Conservation (phyloP, 2,888 invertebrate genomes). For the Caenorhabditis panamensis region DNA sequence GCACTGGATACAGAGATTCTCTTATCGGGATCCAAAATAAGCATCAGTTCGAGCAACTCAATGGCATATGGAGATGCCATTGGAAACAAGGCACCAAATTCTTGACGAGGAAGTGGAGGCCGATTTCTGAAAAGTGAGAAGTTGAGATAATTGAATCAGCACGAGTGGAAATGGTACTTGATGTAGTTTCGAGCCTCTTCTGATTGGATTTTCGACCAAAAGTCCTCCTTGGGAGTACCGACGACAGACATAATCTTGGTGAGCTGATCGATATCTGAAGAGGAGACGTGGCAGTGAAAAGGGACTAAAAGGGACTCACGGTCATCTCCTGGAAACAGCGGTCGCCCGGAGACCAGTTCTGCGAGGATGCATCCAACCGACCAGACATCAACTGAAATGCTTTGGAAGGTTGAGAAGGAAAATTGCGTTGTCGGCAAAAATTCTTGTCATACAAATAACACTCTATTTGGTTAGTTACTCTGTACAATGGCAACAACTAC, state of each 20-base stretch:
- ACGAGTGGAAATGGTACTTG: slow-evolving; percentile 31
- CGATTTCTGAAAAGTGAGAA: slow-evolving; percentile 60
- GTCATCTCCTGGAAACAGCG: slow-evolving; percentile 78
- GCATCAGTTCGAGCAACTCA: slow-evolving; percentile 96
- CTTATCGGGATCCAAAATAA: slow-evolving; percentile 93
- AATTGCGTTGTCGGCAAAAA: too few species aligned
- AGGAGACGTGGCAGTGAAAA: neutral
- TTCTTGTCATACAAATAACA: too few species aligned
- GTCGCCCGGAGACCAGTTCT: slow-evolving; percentile 75
- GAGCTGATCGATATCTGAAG: slow-evolving; percentile 95
- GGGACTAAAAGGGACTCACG: slow-evolving; percentile 60
- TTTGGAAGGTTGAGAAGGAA: neutral
- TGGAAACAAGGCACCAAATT: slow-evolving; percentile 85
- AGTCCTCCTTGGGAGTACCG: slow-evolving; percentile 92
- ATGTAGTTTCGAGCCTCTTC: slow-evolving; percentile 93
- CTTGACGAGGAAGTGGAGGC: slow-evolving; percentile 66
- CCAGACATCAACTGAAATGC: slow-evolving; percentile 77
- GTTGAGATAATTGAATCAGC: slow-evolving; percentile 1
- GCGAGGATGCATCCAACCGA: slow-evolving; percentile 80
- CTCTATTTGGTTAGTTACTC: too few species aligned
- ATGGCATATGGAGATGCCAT: slow-evolving; percentile 98
- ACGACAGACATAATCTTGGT: slow-evolving; percentile 96
- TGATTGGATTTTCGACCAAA: slow-evolving; percentile 95
- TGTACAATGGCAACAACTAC: too few species aligned
- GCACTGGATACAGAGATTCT: slow-evolving; percentile 77